These are phyloP conservation scores for Alentia gelatinosa DNA, from an alignment of 2,888 invertebrate genomes.

Conservation along the genomic window DNA sequence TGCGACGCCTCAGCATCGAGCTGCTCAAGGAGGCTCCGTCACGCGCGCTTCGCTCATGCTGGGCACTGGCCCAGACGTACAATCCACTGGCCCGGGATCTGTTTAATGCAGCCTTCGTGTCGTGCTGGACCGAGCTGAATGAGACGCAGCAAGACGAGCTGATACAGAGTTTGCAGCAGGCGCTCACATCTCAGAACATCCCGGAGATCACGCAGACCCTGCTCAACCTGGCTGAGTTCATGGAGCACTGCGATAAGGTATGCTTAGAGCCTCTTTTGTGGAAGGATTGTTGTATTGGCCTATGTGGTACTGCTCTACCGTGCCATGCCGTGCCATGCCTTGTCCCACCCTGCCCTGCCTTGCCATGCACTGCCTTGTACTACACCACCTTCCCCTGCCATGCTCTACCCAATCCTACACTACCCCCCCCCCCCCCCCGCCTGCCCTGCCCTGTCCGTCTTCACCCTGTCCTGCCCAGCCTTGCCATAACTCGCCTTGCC, in stretches of 20 bases:
- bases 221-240: constrained; percentile 98
- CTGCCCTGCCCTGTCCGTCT: too few relatives aligned
- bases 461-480: too few relatives aligned
- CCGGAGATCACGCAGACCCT: constrained; percentile 98
- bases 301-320: too few relatives aligned
- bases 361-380: too few relatives aligned
- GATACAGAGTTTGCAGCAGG: constrained; percentile 92
- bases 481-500: too few relatives aligned
- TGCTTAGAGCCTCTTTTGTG: too few relatives aligned
- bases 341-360: too few relatives aligned
- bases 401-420: too few relatives aligned
- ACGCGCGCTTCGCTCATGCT: constrained; percentile 95
- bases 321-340: too few relatives aligned
- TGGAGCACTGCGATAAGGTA: constrained; percentile 96
- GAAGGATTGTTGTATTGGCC: too few relatives aligned
- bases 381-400: too few relatives aligned
- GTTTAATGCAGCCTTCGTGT: constrained; percentile 99
- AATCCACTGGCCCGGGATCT: constrained; percentile 95
- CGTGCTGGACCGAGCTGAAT: constrained; percentile 98
- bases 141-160: constrained; percentile 90
- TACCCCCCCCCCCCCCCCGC: too few relatives aligned
- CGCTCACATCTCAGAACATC: constrained; percentile 92
- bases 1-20: constrained; percentile 94
- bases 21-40: constrained; percentile 97
- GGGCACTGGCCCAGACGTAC: constrained; percentile 89